These are phyloP conservation scores for Oryzaephilus surinamensis DNA, from an alignment of 1,140 invertebrate species.

Conservation along the genomic window DNA sequence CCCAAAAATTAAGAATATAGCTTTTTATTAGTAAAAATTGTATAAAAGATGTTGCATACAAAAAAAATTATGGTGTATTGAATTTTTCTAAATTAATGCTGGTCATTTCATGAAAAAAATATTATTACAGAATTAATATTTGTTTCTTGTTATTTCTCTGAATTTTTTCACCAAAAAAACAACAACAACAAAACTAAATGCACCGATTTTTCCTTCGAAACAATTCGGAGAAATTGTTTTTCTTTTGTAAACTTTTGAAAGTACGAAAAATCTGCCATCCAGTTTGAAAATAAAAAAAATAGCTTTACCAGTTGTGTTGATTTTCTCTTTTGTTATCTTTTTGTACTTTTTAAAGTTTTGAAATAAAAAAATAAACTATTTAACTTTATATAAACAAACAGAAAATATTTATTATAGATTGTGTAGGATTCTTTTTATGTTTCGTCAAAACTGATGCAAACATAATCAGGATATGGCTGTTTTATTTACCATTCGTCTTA, in stretches of 20 bases:
- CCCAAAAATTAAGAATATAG: slow-evolving; percentile 21
- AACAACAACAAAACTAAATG: no score
- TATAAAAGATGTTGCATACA: slow-evolving; percentile 25
- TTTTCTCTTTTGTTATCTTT: slow-evolving; percentile 13
- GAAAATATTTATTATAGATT: no score
- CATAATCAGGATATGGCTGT: no score
- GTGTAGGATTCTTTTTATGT: no score
- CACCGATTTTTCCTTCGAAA: slow-evolving; percentile 3
- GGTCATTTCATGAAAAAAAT: no score
- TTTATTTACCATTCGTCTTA: no score
- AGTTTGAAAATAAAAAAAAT: no score
- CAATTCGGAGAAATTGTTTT: slow-evolving; percentile 11
- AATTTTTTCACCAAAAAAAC: slow-evolving; percentile 6
- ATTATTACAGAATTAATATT: slow-evolving; percentile 8
- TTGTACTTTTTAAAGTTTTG: slow-evolving; percentile 28
- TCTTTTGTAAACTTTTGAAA: slow-evolving; percentile 22
- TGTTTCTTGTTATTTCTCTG: slow-evolving; percentile 6
- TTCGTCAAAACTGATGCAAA: no score
- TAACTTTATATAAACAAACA: slow-evolving; percentile 18
- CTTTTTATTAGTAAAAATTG: slow-evolving; percentile 26
- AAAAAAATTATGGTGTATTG: slow-evolving; percentile 21
- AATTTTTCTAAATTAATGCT: slow-evolving; percentile 15
- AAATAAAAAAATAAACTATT: slow-evolving; percentile 13
- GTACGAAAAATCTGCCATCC: slow-evolving; percentile 28
- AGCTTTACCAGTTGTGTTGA: slow-evolving; percentile 12